Conservation (phyloP, 2,888 invertebrate species). For the Syritta pipiens region DNA sequence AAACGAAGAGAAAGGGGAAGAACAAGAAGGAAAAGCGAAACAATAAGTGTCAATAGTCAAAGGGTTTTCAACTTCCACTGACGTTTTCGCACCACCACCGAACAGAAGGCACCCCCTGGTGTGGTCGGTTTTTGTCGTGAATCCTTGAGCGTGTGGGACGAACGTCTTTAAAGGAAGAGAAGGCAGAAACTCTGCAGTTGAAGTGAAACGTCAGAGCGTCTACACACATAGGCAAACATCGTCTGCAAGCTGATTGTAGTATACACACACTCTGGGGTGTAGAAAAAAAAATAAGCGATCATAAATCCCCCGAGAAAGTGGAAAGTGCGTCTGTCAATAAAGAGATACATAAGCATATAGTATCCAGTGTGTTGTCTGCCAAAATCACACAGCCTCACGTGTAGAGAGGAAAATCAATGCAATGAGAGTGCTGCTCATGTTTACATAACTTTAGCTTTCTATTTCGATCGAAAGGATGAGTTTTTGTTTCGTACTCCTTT, state of each 20-base stretch:
- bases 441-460: slow-evolving; percentile 6
- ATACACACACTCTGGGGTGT: neutral
- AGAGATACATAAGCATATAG: neutral
- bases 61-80: slow-evolving; percentile 9
- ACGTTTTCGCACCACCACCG: slow-evolving; percentile 25
- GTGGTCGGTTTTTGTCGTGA: neutral
- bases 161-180: too few species aligned
- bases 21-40: slow-evolving; percentile 36
- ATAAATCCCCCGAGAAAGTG: slow-evolving; percentile 20
- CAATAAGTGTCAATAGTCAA: slow-evolving; percentile 51
- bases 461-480: neutral
- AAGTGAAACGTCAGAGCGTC: too few species aligned
- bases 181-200: too few species aligned
- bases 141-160: neutral
- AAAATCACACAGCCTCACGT: slow-evolving; percentile 29
- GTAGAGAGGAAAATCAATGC: too few species aligned
- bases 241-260: neutral
- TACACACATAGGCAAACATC: too few species aligned
- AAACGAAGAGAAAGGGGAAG: too few species aligned
- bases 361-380: neutral
- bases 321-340: slow-evolving; percentile 7
- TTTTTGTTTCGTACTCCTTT: neutral
- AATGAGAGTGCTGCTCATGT: too few species aligned
- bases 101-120: slow-evolving; percentile 14
- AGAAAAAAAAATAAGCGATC: neutral